Base-by-base conservation (phyloP, 2,113 vertebrate genomes). In the Trichechus manatus region DNA sequence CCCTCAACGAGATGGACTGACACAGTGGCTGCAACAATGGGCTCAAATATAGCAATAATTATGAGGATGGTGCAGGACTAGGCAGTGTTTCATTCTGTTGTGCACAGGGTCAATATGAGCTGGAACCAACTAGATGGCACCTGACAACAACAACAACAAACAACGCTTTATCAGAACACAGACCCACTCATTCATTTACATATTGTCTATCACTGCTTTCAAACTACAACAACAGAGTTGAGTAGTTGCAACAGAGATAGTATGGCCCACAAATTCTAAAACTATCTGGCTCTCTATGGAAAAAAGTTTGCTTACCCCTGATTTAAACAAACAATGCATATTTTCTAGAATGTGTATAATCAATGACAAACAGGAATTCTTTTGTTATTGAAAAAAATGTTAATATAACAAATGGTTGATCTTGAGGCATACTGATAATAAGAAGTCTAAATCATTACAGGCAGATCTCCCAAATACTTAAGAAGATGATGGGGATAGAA, bases 321-420 rank as follows among this genome's bases (percentile, higher is more conserved):
- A 87, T 91, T 89, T 95, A 79, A 94, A 66, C 25, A 79, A 70
- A 81, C 5, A 79, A 36, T 14, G 13, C 15, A 15, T 47, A 17
- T 91, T 90, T 90, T 95, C 70, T 84, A 94, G 44, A 74, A 72
- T 63, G 23, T 25, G 53, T 79, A 84, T n/a, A 63, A 31, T 66
- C n/a, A 50, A 7, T 59, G 36, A 64, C 33, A 19, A 9, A n/a
- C 19, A 66, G 44, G 63, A 87, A 39, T 80, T 90, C 20, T 66
- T 86, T 20, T 82, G 15, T 86, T 44, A 84, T 33, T 29, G 29
- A 27, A 82, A 82, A 70, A 27, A 72, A 70, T n/a, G 11, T 70
- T 56, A 39, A n/a, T 61, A 47, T 33, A 91, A 82, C 36, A 64
- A 31, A 68, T n/a, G 33, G 66, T 19, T 91, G 47, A 50, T 42